Conservation (phyloP, 2,888 invertebrate genomes). For the Microplitis deprimator region DNA sequence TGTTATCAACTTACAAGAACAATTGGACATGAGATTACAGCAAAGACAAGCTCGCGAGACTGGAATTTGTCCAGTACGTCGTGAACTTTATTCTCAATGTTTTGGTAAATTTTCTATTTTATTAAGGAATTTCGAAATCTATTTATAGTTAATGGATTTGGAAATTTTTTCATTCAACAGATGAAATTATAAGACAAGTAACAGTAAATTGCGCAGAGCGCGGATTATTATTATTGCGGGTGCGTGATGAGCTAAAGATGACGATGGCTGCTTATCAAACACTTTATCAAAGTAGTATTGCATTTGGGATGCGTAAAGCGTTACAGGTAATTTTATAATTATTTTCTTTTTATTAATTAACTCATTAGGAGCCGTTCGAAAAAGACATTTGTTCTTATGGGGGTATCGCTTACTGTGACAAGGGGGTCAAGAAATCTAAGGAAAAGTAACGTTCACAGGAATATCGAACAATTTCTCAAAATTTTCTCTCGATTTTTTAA, state of each 20-base stretch:
- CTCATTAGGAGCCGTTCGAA: too few relatives aligned
- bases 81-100: constrained; percentile 96
- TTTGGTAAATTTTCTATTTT: constrained; percentile 77
- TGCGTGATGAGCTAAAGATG: constrained; percentile 96
- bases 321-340: constrained; percentile 77
- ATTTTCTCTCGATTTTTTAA: too few relatives aligned
- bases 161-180: constrained; percentile 64
- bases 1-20: constrained; percentile 96
- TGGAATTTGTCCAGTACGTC: constrained; percentile 94
- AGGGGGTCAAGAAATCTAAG: too few relatives aligned
- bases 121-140: background rate
- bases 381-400: too few relatives aligned
- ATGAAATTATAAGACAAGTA: constrained; percentile 93
- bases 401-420: too few relatives aligned
- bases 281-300: constrained; percentile 96
- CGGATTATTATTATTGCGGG: constrained; percentile 90
- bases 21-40: constrained; percentile 90
- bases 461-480: too few relatives aligned
- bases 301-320: constrained; percentile 98
- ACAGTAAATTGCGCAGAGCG: constrained; percentile 98
- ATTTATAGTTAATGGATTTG: constrained; percentile 14
- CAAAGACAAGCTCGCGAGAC: constrained; percentile 96
- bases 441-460: too few relatives aligned
- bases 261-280: constrained; percentile 97
- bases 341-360: background rate